A percentile compares a stretch with the other conserved stretches of the same genome.
Conservation (phyloP, 64 coral and sea anemone species). For the Dendrophyllia cribrosa region DNA sequence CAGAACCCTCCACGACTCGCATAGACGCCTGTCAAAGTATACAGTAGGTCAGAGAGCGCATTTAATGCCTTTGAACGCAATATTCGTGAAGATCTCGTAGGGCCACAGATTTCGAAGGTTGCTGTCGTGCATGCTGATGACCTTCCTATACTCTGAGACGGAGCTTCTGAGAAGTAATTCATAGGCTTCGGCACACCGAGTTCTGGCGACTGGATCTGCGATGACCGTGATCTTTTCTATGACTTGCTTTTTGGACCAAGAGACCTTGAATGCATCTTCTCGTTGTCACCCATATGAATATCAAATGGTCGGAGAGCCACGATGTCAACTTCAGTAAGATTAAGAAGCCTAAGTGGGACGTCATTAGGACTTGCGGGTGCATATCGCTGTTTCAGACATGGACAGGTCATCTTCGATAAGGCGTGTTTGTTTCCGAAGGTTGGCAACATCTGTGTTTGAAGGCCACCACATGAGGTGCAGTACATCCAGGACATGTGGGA, state of each 20-base stretch:
- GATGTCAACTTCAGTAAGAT: neutral
- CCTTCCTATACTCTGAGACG: neutral
- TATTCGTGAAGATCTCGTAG: neutral
- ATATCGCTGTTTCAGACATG: too few species aligned
- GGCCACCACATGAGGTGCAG: too few species aligned
- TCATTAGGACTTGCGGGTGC: too few species aligned
- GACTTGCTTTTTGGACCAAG: neutral
- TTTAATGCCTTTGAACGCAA: neutral
- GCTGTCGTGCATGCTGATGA: neutral
- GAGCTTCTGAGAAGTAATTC: neutral
- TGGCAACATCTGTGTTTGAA: too few species aligned
- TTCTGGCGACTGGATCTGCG: neutral
- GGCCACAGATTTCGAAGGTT: neutral
- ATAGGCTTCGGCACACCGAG: neutral
- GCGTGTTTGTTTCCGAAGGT: too few species aligned
- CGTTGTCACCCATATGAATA: constrained; percentile 33
- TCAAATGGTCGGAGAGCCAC: neutral
- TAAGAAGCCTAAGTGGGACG: too few species aligned
- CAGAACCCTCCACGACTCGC: constrained; percentile 16
- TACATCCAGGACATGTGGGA: too few species aligned
- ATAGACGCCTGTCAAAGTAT: neutral
- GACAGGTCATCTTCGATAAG: too few species aligned
- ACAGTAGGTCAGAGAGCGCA: constrained; percentile 60
- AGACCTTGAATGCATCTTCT: neutral
- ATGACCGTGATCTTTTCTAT: neutral